These are phyloP conservation scores for Eulacestoma nigropectus DNA, from an alignment of 2,113 vertebrate species.

Conservation along the genomic window DNA sequence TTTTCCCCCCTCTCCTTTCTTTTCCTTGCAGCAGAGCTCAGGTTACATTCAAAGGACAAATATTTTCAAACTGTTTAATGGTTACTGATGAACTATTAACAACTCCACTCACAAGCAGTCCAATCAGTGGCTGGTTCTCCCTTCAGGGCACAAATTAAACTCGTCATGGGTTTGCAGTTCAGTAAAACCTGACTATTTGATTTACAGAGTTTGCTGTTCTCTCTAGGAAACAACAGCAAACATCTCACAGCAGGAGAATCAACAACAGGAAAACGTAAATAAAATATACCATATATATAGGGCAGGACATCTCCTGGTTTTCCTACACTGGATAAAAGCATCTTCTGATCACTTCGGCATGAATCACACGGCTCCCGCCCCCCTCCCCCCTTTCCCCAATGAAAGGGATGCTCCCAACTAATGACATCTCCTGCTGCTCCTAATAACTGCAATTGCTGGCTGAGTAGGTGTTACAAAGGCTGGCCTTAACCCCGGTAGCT, in stretches of 20 bases:
- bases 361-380: background rate
- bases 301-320: background rate
- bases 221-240: background rate
- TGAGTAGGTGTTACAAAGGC: background rate
- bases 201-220: background rate
- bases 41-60: background rate
- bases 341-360: background rate
- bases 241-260: background rate
- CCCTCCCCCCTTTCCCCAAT: background rate
- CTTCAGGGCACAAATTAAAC: conserved; percentile 14
- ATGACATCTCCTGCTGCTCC: background rate
- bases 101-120: background rate
- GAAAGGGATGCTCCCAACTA: conserved; percentile 5
- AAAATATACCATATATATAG: background rate
- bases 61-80: conserved; percentile 8
- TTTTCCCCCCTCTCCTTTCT: rapidly evolving
- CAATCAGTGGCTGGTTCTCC: background rate
- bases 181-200: background rate
- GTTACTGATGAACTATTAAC: background rate
- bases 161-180: background rate
- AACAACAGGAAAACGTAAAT: background rate
- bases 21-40: background rate
- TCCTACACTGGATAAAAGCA: background rate
- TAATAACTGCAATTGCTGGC: background rate
- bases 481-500: background rate